These are phyloP conservation scores for Lepetodrilus schrolli DNA, from an alignment of 2,888 invertebrate species.

Conservation along the genomic window DNA sequence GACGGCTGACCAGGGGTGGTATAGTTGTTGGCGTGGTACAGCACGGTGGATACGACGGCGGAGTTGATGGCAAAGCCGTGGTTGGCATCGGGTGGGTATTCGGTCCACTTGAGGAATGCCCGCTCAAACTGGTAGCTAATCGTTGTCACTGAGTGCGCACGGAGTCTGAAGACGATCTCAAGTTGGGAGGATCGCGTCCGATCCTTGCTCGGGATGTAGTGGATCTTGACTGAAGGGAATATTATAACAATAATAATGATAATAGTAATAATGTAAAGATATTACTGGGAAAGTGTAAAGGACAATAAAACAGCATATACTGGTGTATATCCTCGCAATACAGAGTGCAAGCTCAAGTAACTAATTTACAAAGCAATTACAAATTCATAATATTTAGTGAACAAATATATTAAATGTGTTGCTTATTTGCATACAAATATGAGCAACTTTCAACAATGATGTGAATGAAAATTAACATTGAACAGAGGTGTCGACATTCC, in stretches of 20 bases:
- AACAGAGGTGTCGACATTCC: too few relatives aligned
- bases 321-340: too few relatives aligned
- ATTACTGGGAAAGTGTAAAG: too few relatives aligned
- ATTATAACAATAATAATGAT: neutral
- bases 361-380: too few relatives aligned
- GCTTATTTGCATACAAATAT: too few relatives aligned
- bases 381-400: too few relatives aligned
- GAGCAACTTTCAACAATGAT: too few relatives aligned
- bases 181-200: constrained; percentile 89
- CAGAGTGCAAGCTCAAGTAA: too few relatives aligned
- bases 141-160: constrained; percentile 86
- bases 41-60: constrained; percentile 85
- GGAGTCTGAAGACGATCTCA: constrained; percentile 86
- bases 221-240: constrained; percentile 60
- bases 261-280: too few relatives aligned
- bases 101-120: constrained; percentile 97
- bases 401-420: too few relatives aligned
- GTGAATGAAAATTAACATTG: too few relatives aligned
- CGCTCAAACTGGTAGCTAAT: constrained; percentile 93
- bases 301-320: too few relatives aligned
- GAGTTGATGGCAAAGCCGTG: constrained; percentile 97
- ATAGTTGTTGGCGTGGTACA: constrained; percentile 86
- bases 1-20: constrained; percentile 85
- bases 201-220: constrained; percentile 84
- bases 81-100: constrained; percentile 99